Base-by-base conservation (phyloP, 2,797 vertebrate genomes). In the Eidolon dupreanum region DNA sequence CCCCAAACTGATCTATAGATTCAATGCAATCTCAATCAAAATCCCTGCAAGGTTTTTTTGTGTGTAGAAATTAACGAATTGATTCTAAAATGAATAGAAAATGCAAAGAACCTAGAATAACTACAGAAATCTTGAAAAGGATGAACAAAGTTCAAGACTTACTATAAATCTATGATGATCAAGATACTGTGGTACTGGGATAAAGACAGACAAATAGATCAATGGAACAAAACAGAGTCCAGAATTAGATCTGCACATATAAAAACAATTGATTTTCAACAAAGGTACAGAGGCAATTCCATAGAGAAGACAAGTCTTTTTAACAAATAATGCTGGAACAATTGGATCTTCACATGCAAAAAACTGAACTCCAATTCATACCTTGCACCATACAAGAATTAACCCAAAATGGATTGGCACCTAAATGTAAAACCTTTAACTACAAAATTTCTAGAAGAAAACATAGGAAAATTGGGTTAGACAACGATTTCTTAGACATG, bases 1-100 rank as follows among this genome's bases (percentile, higher is more conserved):
- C 61, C 22, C 66, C 66, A 89, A 63, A 92, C 1, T 77, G 61
- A 86, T 59, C 43, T 68, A 65, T 9, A 93, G n/a, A 81, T 57
- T 41, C 49, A 81, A 19, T 59, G 38, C 12, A 90, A 90, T 79
- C 33, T 31, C 31, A 89, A 75, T 41, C 49, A 94, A 81, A 94
- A 83, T 41, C 33, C 65, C 51, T 49, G 49, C 49, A 49, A 79
- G 5, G 3, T 22, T 61, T 73, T 70, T 85, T 15, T 49, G 49
- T 16, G 15, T 7, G 28, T 87, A 86, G 61, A 89, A 89, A 85
- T 28, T 59, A 49, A 68, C 20, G 92, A 79, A 82, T 0, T 41
- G 51, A 66, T 71, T 95, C 71, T 82, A 90, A 95, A 95, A 89
- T n/a, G 68, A 33, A 66, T 28, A 65, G 74, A 12, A 96, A 86